These are phyloP conservation scores for Ambastaia sidthimunki DNA, from an alignment of 2,797 vertebrate genomes.

Conservation along the genomic window DNA sequence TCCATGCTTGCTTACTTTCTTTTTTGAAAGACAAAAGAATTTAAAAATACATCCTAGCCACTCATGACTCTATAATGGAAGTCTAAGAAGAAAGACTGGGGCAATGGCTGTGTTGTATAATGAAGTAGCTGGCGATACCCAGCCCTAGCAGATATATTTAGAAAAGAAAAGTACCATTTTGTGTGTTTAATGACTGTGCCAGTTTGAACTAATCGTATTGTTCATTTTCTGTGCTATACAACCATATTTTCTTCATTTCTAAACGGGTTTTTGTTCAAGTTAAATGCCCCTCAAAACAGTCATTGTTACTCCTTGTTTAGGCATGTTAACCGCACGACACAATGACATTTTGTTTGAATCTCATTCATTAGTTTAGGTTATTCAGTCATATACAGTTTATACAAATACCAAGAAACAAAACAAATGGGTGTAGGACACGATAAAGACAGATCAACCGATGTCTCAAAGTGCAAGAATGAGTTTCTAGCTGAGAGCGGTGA, in stretches of 20 bases:
- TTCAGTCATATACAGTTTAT: slow-evolving; percentile 28
- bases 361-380: slow-evolving; percentile 7
- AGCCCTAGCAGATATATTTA: background rate
- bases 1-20: too few species aligned
- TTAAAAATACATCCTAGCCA: too few species aligned
- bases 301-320: background rate
- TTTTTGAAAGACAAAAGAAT: too few species aligned
- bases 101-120: background rate
- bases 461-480: slow-evolving; percentile 31
- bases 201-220: background rate
- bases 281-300: background rate
- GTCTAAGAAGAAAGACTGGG: too few species aligned
- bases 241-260: slow-evolving; percentile 4
- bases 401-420: slow-evolving; percentile 1
- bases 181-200: background rate
- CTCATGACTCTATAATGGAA: too few species aligned
- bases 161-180: background rate
- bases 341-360: slow-evolving; percentile 21
- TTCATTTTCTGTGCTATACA: background rate
- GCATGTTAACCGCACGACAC: background rate
- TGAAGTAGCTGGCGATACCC: background rate
- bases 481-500: slow-evolving; percentile 45
- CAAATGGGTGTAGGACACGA: slow-evolving; percentile 41
- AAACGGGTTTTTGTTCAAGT: background rate
- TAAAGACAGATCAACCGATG: slow-evolving; percentile 45